phyloP scores from a whole-genome alignment of 1,140 invertebrate genomes.

The Eupeodes corollae region DNA sequence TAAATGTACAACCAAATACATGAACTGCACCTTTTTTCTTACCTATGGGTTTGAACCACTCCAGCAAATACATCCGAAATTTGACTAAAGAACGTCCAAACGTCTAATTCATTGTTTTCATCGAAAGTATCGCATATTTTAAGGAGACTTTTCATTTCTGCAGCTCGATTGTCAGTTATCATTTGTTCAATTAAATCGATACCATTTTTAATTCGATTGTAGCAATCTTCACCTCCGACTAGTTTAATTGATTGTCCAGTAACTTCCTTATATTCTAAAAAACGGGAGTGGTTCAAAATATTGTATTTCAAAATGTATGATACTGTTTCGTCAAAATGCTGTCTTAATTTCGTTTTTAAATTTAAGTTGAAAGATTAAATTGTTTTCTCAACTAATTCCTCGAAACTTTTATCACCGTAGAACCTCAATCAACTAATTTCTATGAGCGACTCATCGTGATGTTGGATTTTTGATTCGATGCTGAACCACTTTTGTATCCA shows the following conservation, averaged over 20 bases:
- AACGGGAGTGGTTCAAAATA: no score
- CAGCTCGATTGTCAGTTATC: slow-evolving; percentile 21
- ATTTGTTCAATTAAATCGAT: slow-evolving; percentile 38
- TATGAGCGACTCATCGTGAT: no score
- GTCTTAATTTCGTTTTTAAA: no score
- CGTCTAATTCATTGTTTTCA: slow-evolving; percentile 25
- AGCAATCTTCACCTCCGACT: slow-evolving; percentile 39
- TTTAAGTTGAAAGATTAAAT: no score
- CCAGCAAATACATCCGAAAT: slow-evolving; percentile 31
- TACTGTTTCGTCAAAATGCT: no score
- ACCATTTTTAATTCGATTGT: slow-evolving; percentile 39
- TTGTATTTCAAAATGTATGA: no score
- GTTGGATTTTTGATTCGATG: no score
- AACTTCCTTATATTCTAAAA: slow-evolving; percentile 31
- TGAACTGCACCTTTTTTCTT: background rate
- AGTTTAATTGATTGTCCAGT: slow-evolving; percentile 25
- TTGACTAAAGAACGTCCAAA: slow-evolving; percentile 30
- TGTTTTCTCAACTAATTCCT: no score
- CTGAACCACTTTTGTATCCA: no score
- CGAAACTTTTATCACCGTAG: no score
- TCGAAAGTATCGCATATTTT: slow-evolving; percentile 33
- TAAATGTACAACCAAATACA: no score
- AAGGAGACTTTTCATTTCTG: slow-evolving; percentile 27
- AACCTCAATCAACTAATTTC: no score
- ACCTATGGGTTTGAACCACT: slow-evolving; percentile 19